Percentiles rank a stretch among this genome's conserved stretches.
Conservation (phyloP, 2,888 invertebrate species). For the Dryobotodes eremita region DNA sequence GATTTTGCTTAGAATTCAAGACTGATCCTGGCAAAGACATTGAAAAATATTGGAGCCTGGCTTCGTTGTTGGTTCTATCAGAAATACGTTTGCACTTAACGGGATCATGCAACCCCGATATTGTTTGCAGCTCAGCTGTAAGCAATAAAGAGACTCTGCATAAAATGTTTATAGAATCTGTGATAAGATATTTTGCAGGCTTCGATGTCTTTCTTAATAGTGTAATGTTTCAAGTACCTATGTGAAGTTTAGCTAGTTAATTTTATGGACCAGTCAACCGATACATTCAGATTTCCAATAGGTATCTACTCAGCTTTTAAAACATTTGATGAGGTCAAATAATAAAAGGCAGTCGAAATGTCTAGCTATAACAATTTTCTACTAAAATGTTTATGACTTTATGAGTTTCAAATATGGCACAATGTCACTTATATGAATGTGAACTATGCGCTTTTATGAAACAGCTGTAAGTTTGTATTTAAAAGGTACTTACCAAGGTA, state of each 20-base stretch:
- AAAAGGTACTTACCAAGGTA: no score
- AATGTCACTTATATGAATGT: neutral
- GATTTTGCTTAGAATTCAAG: neutral
- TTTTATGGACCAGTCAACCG: neutral
- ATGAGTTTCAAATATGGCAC: slow-evolving; percentile 12
- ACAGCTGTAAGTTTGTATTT: neutral
- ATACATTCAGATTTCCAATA: neutral
- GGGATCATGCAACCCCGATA: slow-evolving; percentile 24
- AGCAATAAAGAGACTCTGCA: slow-evolving; percentile 2
- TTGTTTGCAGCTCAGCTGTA: slow-evolving; percentile 43
- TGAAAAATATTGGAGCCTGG: slow-evolving; percentile 15
- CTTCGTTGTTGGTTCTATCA: slow-evolving; percentile 17
- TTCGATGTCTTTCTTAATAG: neutral
- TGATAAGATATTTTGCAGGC: neutral
- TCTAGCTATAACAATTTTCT: neutral
- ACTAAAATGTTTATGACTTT: neutral
- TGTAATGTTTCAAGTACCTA: neutral
- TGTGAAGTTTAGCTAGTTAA: neutral
- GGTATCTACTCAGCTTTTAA: neutral
- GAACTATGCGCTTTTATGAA: neutral
- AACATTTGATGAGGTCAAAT: slow-evolving; percentile 5
- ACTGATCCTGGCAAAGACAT: slow-evolving; percentile 13
- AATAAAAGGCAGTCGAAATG: neutral
- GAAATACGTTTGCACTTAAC: slow-evolving; percentile 35
- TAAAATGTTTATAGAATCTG: slow-evolving; percentile 11